These are phyloP conservation scores for Datnioides undecimradiatus DNA, from an alignment of 2,113 vertebrate genomes.

Conservation along the genomic window DNA sequence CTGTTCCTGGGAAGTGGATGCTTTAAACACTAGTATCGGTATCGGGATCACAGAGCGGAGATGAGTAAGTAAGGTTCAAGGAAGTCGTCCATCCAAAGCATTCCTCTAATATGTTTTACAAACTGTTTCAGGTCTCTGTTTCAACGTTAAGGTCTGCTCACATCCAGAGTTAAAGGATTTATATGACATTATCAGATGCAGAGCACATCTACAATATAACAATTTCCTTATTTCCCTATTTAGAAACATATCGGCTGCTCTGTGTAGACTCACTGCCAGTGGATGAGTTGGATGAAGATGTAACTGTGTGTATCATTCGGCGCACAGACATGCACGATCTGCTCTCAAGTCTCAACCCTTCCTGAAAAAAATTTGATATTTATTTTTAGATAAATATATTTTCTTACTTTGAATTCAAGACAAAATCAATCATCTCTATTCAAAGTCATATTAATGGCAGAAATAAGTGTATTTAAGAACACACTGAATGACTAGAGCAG, in stretches of 20 bases:
- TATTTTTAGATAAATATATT: background rate
- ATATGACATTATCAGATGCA: slow-evolving; percentile 64
- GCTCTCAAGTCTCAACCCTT: background rate
- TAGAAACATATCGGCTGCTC: slow-evolving; percentile 53
- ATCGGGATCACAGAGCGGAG: slow-evolving; percentile 69
- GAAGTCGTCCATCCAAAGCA: slow-evolving; percentile 67
- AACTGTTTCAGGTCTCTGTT: slow-evolving; percentile 72
- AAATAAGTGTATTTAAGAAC: background rate
- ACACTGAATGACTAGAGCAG: slow-evolving; percentile 8
- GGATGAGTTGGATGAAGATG: slow-evolving; percentile 32
- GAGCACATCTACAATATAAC: slow-evolving; percentile 31
- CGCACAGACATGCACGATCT: background rate
- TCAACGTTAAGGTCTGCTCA: slow-evolving; percentile 38
- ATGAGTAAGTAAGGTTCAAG: slow-evolving; percentile 70
- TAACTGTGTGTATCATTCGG: slow-evolving; percentile 21
- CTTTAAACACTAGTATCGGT: slow-evolving; percentile 69
- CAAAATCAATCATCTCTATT: background rate
- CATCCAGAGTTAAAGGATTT: slow-evolving; percentile 41
- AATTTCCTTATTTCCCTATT: slow-evolving; percentile 61
- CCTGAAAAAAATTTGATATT: background rate
- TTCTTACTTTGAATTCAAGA: background rate
- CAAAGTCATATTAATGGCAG: background rate
- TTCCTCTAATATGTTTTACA: slow-evolving; percentile 75
- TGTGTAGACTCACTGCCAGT: slow-evolving; percentile 46
- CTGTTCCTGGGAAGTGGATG: slow-evolving; percentile 54